These are phyloP conservation scores for Meliscaeva auricollis DNA, from an alignment of 2,888 invertebrate species.

Conservation along the genomic window DNA sequence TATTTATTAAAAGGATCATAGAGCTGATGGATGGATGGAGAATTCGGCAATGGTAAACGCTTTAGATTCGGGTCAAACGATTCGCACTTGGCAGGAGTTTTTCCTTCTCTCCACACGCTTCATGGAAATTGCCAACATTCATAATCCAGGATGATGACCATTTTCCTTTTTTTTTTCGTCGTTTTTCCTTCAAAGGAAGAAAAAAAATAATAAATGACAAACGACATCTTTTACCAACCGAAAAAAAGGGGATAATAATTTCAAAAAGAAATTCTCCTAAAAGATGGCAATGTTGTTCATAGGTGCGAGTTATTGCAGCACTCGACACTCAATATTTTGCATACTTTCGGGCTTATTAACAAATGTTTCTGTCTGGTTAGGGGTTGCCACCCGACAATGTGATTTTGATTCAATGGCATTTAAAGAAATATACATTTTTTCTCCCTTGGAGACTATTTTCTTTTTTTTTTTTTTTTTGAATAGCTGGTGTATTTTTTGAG, in stretches of 20 bases:
- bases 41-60: slow-evolving; percentile 2
- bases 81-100: slow-evolving; percentile 28
- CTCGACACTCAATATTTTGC: slow-evolving; percentile 73
- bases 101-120: slow-evolving; percentile 41
- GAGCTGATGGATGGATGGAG: not conserved
- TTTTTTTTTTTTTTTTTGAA: not conserved
- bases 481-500: slow-evolving; percentile 3
- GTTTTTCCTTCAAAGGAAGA: not conserved
- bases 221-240: slow-evolving; percentile 25
- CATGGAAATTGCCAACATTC: slow-evolving; percentile 39
- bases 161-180: slow-evolving; percentile 40
- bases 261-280: slow-evolving; percentile 6
- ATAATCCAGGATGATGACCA: slow-evolving; percentile 61
- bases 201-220: slow-evolving; percentile 15
- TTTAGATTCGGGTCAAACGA: slow-evolving; percentile 55
- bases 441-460: slow-evolving; percentile 34
- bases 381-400: slow-evolving; percentile 75
- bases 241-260: slow-evolving; percentile 20
- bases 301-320: slow-evolving; percentile 61
- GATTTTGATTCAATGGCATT: slow-evolving; percentile 77
- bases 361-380: slow-evolving; percentile 33
- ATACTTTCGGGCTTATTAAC: slow-evolving; percentile 74
- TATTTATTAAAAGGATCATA: slow-evolving; percentile 73
- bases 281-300: slow-evolving; percentile 32
- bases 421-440: slow-evolving; percentile 14